Percentiles rank a stretch among this genome's conserved stretches.
phyloP scores from a whole-genome alignment of 2,888 invertebrate genomes.

The Apantesis nais region DNA sequence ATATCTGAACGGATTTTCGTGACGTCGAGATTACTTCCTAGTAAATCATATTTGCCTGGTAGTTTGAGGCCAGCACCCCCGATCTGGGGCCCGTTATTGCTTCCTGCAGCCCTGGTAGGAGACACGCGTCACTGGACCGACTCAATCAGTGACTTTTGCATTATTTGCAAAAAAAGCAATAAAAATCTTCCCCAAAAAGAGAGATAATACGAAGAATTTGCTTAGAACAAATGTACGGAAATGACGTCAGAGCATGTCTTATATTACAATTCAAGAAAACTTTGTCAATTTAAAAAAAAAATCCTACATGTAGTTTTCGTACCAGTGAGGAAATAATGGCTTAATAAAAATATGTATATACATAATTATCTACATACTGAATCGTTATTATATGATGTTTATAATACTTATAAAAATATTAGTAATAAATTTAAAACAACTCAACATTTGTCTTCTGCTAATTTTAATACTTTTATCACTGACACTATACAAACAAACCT shows the following conservation, averaged over 20 bases:
- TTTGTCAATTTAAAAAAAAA: not conserved
- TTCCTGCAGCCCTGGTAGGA: slow-evolving; percentile 79
- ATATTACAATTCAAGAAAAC: not conserved
- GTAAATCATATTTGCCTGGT: slow-evolving; percentile 80
- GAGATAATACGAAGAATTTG: not conserved
- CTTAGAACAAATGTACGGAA: not conserved
- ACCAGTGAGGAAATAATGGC: no score
- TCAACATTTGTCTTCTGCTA: not conserved
- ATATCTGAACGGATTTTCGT: not conserved
- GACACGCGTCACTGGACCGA: slow-evolving; percentile 63
- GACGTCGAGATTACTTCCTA: slow-evolving; percentile 52
- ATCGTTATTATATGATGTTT: no score
- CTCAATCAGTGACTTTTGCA: slow-evolving; percentile 53
- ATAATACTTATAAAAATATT: no score
- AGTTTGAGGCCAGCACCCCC: slow-evolving; percentile 55
- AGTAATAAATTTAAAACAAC: no score
- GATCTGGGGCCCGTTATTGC: slow-evolving; percentile 76
- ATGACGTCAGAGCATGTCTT: not conserved
- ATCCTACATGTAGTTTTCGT: no score
- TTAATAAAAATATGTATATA: no score
- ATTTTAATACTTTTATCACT: not conserved
- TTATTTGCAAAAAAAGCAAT: slow-evolving; percentile 49
- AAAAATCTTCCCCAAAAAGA: slow-evolving; percentile 28
- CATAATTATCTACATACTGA: no score
- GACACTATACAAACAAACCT: not conserved